Conservation (phyloP, 92 coral and sea anemone genomes). For the Montipora capitata region DNA sequence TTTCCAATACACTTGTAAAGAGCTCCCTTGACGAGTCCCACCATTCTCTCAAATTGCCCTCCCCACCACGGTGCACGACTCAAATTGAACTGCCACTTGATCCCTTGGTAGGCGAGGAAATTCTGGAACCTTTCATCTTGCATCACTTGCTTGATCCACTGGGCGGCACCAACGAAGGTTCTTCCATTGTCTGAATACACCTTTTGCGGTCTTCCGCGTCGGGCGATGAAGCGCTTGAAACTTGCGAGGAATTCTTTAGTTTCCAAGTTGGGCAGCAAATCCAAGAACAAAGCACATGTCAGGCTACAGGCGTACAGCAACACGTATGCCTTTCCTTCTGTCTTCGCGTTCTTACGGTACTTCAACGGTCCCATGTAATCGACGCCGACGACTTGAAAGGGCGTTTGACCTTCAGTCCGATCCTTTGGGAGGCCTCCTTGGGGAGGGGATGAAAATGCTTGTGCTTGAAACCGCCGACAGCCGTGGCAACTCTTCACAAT, state of each 20-base stretch:
- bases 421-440: conserved; percentile 31
- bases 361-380: too few relatives aligned
- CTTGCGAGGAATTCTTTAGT: conserved; percentile 7
- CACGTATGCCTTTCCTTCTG: conserved; percentile 16
- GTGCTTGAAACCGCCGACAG: too few relatives aligned
- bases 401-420: conserved; percentile 18
- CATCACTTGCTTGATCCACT: too few relatives aligned
- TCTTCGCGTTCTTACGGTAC: conserved; percentile 10
- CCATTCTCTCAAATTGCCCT: too few relatives aligned
- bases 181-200: background rate
- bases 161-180: background rate
- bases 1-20: too few relatives aligned
- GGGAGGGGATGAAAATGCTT: too few relatives aligned
- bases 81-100: too few relatives aligned
- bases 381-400: conserved; percentile 22
- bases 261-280: conserved; percentile 16
- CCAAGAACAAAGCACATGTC: conserved; percentile 24
- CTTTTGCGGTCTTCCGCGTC: conserved; percentile 22
- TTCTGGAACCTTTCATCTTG: too few relatives aligned
- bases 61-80: too few relatives aligned
- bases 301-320: conserved; percentile 19
- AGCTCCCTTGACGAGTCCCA: too few relatives aligned
- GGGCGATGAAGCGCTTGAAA: conserved; percentile 20
- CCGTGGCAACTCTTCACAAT: conserved; percentile 9
- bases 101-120: too few relatives aligned